Percentiles rank a stretch among this genome's conserved stretches.
Conservation (phyloP, 2,888 invertebrate species). For the Cheilosia pagana region DNA sequence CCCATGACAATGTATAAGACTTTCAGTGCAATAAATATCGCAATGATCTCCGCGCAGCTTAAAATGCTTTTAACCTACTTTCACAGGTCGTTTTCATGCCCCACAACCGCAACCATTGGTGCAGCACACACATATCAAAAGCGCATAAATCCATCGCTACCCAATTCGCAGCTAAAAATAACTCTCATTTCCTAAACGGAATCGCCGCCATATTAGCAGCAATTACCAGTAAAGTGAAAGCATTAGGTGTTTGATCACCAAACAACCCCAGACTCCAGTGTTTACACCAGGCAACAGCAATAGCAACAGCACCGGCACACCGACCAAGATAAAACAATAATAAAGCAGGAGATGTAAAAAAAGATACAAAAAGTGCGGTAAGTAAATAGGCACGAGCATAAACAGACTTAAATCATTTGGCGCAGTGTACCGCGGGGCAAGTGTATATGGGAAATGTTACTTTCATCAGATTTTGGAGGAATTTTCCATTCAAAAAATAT, state of each 20-base stretch:
- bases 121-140: slow-evolving; percentile 14
- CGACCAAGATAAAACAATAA: slow-evolving; percentile 17
- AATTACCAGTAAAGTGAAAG: slow-evolving; percentile 52
- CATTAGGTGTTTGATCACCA: slow-evolving; percentile 40
- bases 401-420: slow-evolving; percentile 36
- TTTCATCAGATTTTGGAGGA: background rate
- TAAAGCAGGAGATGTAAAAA: slow-evolving; percentile 43
- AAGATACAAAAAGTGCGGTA: slow-evolving; percentile 55
- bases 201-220: slow-evolving; percentile 38
- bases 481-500: background rate
- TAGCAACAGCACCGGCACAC: slow-evolving; percentile 16
- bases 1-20: too few relatives aligned
- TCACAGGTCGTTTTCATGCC: slow-evolving; percentile 24
- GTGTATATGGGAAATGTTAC: slow-evolving; percentile 35
- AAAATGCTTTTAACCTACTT: slow-evolving; percentile 26
- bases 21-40: background rate
- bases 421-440: background rate
- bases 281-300: slow-evolving; percentile 20
- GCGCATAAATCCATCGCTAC: slow-evolving; percentile 5
- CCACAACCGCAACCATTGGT: background rate
- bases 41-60: background rate
- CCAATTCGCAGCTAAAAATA: slow-evolving; percentile 54
- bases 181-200: slow-evolving; percentile 22
- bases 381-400: slow-evolving; percentile 45
- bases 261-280: slow-evolving; percentile 28